Base-by-base conservation (phyloP, 37 sponge, comb jelly and placozoan species). In the Halisarca cf. caerulea region DNA sequence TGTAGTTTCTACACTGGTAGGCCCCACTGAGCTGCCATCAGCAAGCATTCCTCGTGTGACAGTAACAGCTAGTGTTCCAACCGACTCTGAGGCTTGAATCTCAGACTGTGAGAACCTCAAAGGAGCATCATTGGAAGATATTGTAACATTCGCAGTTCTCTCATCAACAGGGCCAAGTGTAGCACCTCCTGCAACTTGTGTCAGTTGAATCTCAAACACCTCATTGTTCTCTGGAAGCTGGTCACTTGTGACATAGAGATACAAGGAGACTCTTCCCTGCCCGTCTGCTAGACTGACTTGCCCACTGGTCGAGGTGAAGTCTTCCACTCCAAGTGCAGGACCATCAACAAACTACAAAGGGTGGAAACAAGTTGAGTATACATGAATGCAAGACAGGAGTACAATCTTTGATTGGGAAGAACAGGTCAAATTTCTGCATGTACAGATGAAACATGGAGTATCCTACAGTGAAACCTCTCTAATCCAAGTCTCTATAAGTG, bases 151-250 rank as follows among this genome's bases (percentile, higher is more conserved):
- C 7, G 92, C 69, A 20, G 75, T 35, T 24, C 83, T 89, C 33
- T 70, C 64, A 14, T 27, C 45, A 0, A 11, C 38, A n/a, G 8
- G 25, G 1, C 84, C 87, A 7, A 93, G 82, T 5, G 59, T 35
- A 41, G 86, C 97, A 17, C 92, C 97, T 35, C 92, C 91, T 7
- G 74, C 38, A 34, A 87, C 89, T 23, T 59, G 84, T 5, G 68
- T 61, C 15, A 96, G 89, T 11, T 66, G 59, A 15, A 96, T 73
- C 42, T 71, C 81, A 41, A 91, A 96, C 0, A 72, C 28, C 58
- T 93, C 97, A n/a, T 79, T 58, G 11, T 80, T 33, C 64, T 93
- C 94, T 17, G 97, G 97, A 1, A 89, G 75, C 18, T 84, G 40
- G 54, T 96, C 94, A 4, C 89, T 68, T 14, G 79, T 51, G 15